These are phyloP conservation scores for Choristoneura rosaceana DNA, from an alignment of 2,888 invertebrate species.

Conservation along the genomic window DNA sequence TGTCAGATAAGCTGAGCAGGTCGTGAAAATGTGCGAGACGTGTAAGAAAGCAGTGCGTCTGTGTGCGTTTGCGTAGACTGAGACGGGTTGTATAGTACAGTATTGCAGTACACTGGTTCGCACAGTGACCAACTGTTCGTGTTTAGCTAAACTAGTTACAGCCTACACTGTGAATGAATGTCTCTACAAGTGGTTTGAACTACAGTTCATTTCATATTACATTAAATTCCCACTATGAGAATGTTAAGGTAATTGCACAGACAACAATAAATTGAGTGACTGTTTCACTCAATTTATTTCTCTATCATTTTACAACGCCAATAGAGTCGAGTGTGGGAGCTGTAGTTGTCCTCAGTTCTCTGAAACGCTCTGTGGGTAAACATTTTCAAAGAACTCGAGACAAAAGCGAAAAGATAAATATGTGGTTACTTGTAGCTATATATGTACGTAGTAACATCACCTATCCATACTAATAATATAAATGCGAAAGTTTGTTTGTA, in stretches of 20 bases:
- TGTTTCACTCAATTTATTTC: not conserved
- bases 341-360: not conserved
- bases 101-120: not conserved
- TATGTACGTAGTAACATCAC: no score
- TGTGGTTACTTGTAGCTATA: no score
- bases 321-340: not conserved
- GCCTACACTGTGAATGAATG: not conserved
- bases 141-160: not conserved
- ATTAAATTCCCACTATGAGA: not conserved
- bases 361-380: not conserved
- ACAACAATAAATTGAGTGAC: not conserved
- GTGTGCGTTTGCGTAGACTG: constrained; percentile 34
- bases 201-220: not conserved
- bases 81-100: constrained; percentile 2
- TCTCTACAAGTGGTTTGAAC: not conserved
- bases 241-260: not conserved
- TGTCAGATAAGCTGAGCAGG: constrained; percentile 54
- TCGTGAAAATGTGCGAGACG: constrained; percentile 29
- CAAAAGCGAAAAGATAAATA: no score
- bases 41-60: constrained; percentile 25
- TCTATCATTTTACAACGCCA: not conserved
- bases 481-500: no score
- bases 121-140: constrained; percentile 7
- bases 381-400: not conserved
- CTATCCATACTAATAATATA: no score